Evolutionary conservation across 2,113 vertebrate species (phyloP).

Genomic region (Corythornis vintsioides): DNA sequence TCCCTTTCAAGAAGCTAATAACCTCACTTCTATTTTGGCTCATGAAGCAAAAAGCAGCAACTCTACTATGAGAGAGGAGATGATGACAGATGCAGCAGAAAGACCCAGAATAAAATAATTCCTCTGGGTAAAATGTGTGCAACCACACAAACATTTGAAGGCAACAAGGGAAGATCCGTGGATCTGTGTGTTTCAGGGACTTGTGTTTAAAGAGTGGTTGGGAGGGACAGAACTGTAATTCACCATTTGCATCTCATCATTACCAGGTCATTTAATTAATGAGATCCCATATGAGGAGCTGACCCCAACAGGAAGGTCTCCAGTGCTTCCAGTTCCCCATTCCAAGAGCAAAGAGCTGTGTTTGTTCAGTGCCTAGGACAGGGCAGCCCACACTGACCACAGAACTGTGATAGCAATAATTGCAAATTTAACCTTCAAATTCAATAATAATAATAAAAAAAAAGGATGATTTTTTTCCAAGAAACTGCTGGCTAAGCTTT

Average conservation of each 20-base stretch:
- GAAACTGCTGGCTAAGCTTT: not conserved
- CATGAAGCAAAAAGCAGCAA: not conserved
- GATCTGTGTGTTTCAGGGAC: fast-evolving
- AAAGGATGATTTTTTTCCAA: not conserved
- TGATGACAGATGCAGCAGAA: not conserved
- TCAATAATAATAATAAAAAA: not conserved
- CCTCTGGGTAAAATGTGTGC: fast-evolving
- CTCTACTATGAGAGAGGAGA: not conserved
- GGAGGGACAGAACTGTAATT: not conserved
- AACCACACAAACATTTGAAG: too few relatives aligned
- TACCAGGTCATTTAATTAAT: fast-evolving
- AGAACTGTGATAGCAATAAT: fast-evolving
- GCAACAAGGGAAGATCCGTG: fast-evolving
- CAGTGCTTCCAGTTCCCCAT: not conserved
- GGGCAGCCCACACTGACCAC: fast-evolving
- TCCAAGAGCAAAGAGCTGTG: fast-evolving
- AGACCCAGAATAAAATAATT: not conserved
- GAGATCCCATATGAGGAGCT: not conserved
- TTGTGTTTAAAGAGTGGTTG: not conserved
- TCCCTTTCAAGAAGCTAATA: not conserved
- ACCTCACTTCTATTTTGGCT: not conserved
- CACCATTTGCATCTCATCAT: fast-evolving
- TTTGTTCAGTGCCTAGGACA: not conserved
- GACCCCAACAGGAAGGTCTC: not conserved
- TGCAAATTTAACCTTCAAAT: not conserved